Percentiles rank a stretch among this genome's conserved stretches.
phyloP scores from a whole-genome alignment of 2,797 vertebrate genomes.

The Manis pentadactyla region DNA sequence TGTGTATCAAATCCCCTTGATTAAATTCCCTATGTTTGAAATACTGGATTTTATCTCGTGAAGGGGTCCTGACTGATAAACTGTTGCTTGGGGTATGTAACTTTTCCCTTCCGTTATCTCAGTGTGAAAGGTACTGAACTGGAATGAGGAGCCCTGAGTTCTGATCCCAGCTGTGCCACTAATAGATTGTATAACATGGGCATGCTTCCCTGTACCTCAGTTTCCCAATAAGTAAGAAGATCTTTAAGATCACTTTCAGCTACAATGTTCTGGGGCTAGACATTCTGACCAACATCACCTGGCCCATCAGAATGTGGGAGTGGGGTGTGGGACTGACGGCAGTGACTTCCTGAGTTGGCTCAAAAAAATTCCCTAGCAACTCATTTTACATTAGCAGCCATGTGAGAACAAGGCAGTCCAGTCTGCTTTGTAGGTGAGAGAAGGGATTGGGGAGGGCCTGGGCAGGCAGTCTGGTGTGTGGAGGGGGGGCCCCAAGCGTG shows the following conservation, averaged over 20 bases:
- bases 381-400: not conserved
- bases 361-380: not conserved
- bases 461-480: not conserved
- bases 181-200: not conserved
- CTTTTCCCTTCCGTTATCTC: not conserved
- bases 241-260: not conserved
- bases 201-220: not conserved
- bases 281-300: not conserved
- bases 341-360: not conserved
- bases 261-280: not conserved
- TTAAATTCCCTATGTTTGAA: not conserved
- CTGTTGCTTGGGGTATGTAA: not conserved
- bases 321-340: not conserved
- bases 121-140: not conserved
- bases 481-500: rapidly evolving
- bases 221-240: not conserved
- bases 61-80: not conserved
- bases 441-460: not conserved
- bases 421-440: not conserved
- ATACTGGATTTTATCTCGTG: not conserved
- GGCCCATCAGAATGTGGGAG: not conserved
- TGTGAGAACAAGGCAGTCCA: not conserved
- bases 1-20: not conserved
- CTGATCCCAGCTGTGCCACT: not conserved
- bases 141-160: not conserved